Percentiles rank a stretch among this genome's conserved stretches.
These are phyloP conservation scores for Lucilia cuprina DNA, from an alignment of 1,140 invertebrate genomes.

Conservation along the genomic window DNA sequence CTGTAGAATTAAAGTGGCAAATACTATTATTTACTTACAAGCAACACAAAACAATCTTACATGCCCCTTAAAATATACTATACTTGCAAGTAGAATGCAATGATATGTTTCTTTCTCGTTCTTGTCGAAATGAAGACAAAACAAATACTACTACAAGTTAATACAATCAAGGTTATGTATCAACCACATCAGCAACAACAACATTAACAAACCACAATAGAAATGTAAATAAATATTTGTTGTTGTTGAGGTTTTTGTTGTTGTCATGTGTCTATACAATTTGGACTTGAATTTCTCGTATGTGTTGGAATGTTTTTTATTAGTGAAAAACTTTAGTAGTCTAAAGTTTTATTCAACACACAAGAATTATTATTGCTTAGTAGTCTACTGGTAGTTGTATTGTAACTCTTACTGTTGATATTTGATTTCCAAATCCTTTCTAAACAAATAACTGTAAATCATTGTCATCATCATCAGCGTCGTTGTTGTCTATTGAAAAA, in stretches of 20 bases:
- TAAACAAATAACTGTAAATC: constrained; percentile 30
- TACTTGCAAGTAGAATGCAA: too few species aligned
- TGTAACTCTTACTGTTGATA: neutral
- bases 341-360: neutral
- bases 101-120: too few species aligned
- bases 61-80: too few species aligned
- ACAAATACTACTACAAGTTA: neutral
- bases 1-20: neutral
- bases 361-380: neutral
- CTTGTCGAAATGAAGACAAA: neutral
- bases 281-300: neutral
- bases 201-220: constrained; percentile 1
- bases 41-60: too few species aligned
- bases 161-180: constrained; percentile 28
- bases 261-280: neutral
- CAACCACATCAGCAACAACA: neutral
- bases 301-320: neutral
- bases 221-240: neutral
- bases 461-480: constrained; percentile 26
- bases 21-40: neutral
- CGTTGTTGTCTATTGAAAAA: neutral
- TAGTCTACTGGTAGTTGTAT: neutral
- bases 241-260: neutral
- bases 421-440: constrained; percentile 14
- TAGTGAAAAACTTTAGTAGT: neutral